phyloP scores from a whole-genome alignment of 2,888 invertebrate species.

The Morpho achilles region DNA sequence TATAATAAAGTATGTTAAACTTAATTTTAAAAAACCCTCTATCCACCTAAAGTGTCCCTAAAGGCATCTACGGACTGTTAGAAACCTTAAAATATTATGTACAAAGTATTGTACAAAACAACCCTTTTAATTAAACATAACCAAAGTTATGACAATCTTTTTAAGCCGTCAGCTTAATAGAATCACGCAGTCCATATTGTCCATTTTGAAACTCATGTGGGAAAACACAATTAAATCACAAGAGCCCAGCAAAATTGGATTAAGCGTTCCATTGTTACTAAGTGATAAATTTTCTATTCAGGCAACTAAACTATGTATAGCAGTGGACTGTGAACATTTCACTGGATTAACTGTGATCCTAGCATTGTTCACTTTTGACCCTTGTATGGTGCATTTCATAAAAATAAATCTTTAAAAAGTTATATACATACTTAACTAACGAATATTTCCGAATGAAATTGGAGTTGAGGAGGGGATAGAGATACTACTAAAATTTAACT shows the following conservation, averaged over 20 bases:
- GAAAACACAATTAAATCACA: constrained; percentile 54
- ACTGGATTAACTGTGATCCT: constrained; percentile 37
- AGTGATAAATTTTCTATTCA: constrained; percentile 66
- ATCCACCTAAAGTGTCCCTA: too few relatives aligned
- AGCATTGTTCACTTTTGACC: constrained; percentile 20
- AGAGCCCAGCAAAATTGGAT: constrained; percentile 51
- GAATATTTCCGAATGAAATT: too few relatives aligned
- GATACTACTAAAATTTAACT: too few relatives aligned
- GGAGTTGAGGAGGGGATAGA: too few relatives aligned
- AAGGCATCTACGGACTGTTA: too few relatives aligned
- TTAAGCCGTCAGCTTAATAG: constrained; percentile 15
- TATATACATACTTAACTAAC: too few relatives aligned
- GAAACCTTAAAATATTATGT: too few relatives aligned
- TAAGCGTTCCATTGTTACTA: constrained; percentile 58
- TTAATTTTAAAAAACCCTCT: too few relatives aligned
- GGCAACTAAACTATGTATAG: constrained; percentile 47
- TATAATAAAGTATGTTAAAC: too few relatives aligned
- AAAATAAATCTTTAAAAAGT: background rate
- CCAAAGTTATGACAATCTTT: constrained; percentile 4
- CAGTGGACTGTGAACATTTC: constrained; percentile 31
- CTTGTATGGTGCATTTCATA: constrained; percentile 27
- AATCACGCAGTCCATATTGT: constrained; percentile 24
- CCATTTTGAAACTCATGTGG: constrained; percentile 38
- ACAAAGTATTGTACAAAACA: background rate
- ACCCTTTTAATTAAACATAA: background rate